These are phyloP conservation scores for Pocillopora verrucosa DNA, from an alignment of 64 coral and sea anemone genomes.

Conservation along the genomic window DNA sequence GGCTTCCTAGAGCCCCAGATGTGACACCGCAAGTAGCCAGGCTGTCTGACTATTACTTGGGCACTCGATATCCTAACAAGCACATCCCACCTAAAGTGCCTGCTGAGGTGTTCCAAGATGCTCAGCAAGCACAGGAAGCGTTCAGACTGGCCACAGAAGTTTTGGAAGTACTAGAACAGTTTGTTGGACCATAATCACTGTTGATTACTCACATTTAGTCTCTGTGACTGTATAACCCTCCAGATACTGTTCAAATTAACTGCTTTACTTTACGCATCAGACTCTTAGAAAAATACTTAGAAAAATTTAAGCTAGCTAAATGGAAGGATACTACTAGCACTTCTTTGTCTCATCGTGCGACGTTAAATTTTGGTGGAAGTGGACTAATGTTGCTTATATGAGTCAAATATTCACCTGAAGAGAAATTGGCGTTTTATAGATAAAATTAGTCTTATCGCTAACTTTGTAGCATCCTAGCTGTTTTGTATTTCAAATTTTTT, in stretches of 20 bases:
- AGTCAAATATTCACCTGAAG: too few species aligned
- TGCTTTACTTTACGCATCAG: too few species aligned
- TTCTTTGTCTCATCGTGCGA: too few species aligned
- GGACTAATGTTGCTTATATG: background rate
- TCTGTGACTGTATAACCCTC: background rate
- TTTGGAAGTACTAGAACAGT: background rate
- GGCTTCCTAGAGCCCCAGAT: conserved; percentile 59
- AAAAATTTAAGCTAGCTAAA: background rate
- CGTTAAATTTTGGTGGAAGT: background rate
- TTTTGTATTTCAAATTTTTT: too few species aligned
- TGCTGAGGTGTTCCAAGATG: conserved; percentile 51
- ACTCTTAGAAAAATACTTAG: too few species aligned
- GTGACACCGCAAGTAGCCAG: conserved; percentile 29
- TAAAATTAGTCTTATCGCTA: too few species aligned
- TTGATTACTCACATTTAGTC: background rate
- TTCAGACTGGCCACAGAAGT: conserved; percentile 49
- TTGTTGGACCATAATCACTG: too few species aligned
- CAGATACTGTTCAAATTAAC: background rate
- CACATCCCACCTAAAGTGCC: conserved; percentile 36
- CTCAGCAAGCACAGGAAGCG: conserved; percentile 67
- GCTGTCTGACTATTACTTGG: conserved; percentile 54
- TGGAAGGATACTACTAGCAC: background rate
- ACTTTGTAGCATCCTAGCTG: too few species aligned
- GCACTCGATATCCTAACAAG: conserved; percentile 71
- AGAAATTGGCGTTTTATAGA: too few species aligned